Evolutionary conservation across 1,140 invertebrate species (phyloP).

Genomic region (Eciton burchellii): DNA sequence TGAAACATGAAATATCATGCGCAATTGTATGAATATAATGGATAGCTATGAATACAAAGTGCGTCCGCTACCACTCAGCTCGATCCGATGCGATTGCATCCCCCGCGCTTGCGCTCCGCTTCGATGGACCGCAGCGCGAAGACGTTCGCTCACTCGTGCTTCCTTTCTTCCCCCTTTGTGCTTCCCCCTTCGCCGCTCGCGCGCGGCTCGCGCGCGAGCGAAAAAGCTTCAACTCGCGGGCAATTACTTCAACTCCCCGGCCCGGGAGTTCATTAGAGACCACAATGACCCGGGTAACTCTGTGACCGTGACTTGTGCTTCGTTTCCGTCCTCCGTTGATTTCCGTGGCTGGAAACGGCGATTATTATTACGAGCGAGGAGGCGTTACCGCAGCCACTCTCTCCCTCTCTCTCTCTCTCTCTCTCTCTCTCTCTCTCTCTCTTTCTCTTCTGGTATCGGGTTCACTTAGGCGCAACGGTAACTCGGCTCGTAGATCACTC

Average conservation of each 20-base stretch:
- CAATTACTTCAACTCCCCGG: slow-evolving; percentile 4
- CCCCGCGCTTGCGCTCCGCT: background rate
- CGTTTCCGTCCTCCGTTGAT: slow-evolving; percentile 43
- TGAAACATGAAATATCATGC: no score
- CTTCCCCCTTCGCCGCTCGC: background rate
- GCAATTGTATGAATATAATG: no score
- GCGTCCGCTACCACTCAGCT: no score
- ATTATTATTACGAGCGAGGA: slow-evolving; percentile 73
- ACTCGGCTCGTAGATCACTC: slow-evolving; percentile 60
- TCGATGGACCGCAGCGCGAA: slow-evolving; percentile 42
- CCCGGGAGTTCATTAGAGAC: slow-evolving; percentile 5
- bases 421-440: slow-evolving; percentile 66
- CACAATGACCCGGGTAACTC: background rate
- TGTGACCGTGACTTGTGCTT: background rate
- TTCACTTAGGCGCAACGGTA: slow-evolving; percentile 78
- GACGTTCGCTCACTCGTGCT: background rate
- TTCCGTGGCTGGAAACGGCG: slow-evolving; percentile 18
- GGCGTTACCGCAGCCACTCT: slow-evolving; percentile 68
- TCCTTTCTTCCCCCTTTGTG: background rate
- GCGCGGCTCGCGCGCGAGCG: slow-evolving; percentile 13
- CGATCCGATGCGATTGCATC: background rate
- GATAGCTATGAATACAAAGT: no score
- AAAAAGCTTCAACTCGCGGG: slow-evolving; percentile 22
- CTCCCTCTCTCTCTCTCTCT: slow-evolving; percentile 56
- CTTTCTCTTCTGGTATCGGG: slow-evolving; percentile 67